Percentiles rank a stretch among this genome's conserved stretches.
Evolutionary conservation across 2,113 vertebrate species (phyloP).

Genomic region (Nycticorax nycticorax): DNA sequence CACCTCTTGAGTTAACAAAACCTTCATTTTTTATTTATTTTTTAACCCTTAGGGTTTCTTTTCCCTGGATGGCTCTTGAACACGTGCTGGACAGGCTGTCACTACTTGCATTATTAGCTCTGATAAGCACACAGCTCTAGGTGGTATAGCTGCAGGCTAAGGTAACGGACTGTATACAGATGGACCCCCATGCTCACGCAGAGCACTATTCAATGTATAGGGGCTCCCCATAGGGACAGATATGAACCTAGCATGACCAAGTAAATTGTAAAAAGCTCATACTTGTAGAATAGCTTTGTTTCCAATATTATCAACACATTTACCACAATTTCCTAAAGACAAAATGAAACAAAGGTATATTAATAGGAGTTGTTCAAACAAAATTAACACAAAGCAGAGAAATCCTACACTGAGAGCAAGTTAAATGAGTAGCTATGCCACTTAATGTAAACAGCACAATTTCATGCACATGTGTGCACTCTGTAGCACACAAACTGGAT

Average conservation of each 20-base stretch:
- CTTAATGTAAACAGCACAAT: not conserved
- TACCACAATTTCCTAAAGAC: not conserved
- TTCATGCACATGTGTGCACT: not conserved
- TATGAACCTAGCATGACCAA: not conserved
- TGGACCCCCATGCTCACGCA: conserved; percentile 24
- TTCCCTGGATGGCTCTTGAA: not conserved
- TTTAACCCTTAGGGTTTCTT: conserved; percentile 30
- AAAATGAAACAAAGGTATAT: not conserved
- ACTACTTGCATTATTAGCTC: conserved; percentile 42
- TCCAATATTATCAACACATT: not conserved
- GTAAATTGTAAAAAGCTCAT: not conserved
- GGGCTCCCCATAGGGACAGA: conserved; percentile 48
- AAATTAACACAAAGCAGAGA: not conserved
- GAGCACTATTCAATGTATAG: conserved; percentile 31
- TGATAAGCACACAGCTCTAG: conserved; percentile 50
- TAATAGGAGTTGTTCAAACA: not conserved
- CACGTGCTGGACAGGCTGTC: conserved; percentile 55
- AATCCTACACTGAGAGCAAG: not conserved
- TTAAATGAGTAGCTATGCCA: not conserved
- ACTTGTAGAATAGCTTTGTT: not conserved
- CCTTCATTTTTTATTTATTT: not conserved
- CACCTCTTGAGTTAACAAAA: conserved; percentile 47
- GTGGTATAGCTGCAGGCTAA: conserved; percentile 62
- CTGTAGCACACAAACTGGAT: not conserved
- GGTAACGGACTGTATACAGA: conserved; percentile 39